Evolutionary conservation across 2,797 vertebrate species (phyloP), one percentile per base, ranked within the genome.

Genomic region (Microctenopoma steveboyesi): DNA sequence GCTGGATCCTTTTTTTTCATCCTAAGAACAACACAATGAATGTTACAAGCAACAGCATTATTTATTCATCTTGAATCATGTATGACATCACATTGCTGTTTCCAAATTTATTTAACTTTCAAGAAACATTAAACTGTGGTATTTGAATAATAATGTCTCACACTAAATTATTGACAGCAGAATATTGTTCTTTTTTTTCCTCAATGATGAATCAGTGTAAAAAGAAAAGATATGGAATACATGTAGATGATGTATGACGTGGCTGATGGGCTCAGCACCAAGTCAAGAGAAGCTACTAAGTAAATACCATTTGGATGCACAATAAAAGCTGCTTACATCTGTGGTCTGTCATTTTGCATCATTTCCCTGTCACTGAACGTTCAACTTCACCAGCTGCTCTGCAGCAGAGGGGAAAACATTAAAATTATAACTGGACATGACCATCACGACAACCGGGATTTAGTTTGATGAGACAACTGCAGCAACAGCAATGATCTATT

Each of bases 281-380:
- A 16, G 51, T 63, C 27, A 54, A 18, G 42, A 78, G 40, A 53
- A 30, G 40, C 30, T 57, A 4, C 22, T 43, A 33, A 48, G 42
- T 37, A 72, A 64, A 48, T 27, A 10, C 43, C 45, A 77, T 65
- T 71, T 69, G 22, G n/a, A 42, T 47, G 56, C 39, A 68, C 61
- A 27, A 57, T 69, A 43, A 77, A 70, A 70, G 62, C 59, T 4
- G 64, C 40, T 63, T 66, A 46, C 78, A 85, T 72, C 84, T 81
- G 82, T 71, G 67, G 53, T 66, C 64, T 64, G 70, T 89, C 86
- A 78, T 75, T 70, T 72, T 58, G 33, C 35, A 78, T 92, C 27
- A 85, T 77, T 81, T 76, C 63, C 76, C 74, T 66, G 58, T 79
- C 82, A 83, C 7, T 57, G 50, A 86, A 57, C 30, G 76, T 71